Base-by-base conservation (phyloP, 2,113 vertebrate genomes). In the Spea multiplicata region DNA sequence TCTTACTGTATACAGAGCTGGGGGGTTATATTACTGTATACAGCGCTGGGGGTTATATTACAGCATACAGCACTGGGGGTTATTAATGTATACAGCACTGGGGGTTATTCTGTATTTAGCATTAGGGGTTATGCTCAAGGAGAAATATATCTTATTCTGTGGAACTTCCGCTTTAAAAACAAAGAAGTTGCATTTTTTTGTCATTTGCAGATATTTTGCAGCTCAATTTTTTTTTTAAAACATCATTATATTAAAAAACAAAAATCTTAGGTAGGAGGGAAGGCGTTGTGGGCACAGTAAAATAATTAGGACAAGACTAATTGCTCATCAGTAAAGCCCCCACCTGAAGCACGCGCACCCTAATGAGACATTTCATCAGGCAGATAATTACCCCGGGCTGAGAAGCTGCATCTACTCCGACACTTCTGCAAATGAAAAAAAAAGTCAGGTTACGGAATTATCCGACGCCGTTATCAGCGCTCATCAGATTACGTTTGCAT, bases 301-400 rank as follows among this genome's bases (percentile, higher is more conserved):
- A 85, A 82, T 83, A 85, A 86, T 87, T 84, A 83, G 53, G 65
- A 80, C 78, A 66, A 71, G 80, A 81, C 76, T 73, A 86, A 86
- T 84, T 84, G 78, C 81, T 76, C 76, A 82, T 78, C 45, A 83
- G 57, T 47, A 70, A 66, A 73, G 83, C 75, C 75, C 74, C 81
- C 0, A 5, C 74, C 70, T 73, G 62, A 46, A 66, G 50, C 49
- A 47, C 67, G 57, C 44, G 46, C 10, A 13, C 70, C 45, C 16
- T 86, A 89, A 86, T 73, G 84, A 89, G 88, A 86, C 78, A 86
- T 86, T 87, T 89, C 77, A 84, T 81, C 80, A 86, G 67, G 79
- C 74, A 84, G 83, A 86, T 86, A 83, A 86, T 88, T 85, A 83
- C 72, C 77, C 64, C 30, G 80, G 50, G 82, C 84, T 73, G 71